These are phyloP conservation scores for Tyto alba DNA, from an alignment of 2,113 vertebrate species.

Conservation along the genomic window DNA sequence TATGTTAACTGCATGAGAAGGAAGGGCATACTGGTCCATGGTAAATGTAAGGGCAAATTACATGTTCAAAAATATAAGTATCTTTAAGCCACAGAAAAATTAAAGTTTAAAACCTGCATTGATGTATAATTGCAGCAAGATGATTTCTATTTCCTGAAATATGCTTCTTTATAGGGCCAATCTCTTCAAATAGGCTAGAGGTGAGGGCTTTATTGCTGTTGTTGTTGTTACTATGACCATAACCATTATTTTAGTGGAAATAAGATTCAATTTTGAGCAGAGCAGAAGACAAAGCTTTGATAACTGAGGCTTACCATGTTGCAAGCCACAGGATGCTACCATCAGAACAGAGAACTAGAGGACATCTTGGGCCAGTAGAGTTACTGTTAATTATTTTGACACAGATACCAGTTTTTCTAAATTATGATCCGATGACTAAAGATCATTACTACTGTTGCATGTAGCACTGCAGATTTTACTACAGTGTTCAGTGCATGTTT, in stretches of 20 bases:
- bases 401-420: background rate
- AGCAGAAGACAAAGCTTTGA: background rate
- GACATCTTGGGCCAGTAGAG: background rate
- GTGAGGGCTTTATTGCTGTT: background rate
- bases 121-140: background rate
- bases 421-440: background rate
- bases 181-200: background rate
- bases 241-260: background rate
- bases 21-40: background rate
- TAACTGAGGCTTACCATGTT: background rate
- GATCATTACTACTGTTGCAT: background rate
- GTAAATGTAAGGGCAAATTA: background rate
- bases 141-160: background rate
- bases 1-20: background rate
- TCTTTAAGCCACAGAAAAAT: background rate
- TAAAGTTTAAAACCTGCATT: background rate
- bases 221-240: background rate
- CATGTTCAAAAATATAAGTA: background rate
- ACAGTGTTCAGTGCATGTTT: background rate
- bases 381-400: background rate
- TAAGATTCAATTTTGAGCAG: background rate
- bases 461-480: background rate
- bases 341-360: background rate
- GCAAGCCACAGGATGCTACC: background rate
- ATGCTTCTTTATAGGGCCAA: background rate